Conservation (phyloP, 1,140 invertebrate species). For the Leptinotarsa lineolata region DNA sequence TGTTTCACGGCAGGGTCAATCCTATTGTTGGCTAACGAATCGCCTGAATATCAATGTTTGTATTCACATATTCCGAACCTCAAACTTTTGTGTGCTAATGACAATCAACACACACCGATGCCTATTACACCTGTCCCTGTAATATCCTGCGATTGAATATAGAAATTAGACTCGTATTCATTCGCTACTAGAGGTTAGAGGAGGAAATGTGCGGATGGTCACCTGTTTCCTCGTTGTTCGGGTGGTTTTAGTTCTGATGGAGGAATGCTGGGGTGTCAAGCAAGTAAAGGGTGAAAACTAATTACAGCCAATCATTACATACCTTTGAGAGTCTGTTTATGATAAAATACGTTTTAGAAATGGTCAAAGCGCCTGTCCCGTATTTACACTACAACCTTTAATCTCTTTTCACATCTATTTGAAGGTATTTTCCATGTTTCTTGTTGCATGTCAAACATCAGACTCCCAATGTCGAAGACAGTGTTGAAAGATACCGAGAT, state of each 20-base stretch:
- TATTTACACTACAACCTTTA: too few species aligned
- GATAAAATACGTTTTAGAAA: too few species aligned
- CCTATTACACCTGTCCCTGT: constrained; percentile 19
- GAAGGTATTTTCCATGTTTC: too few species aligned
- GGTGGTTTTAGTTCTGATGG: background rate
- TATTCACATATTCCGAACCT: constrained; percentile 6
- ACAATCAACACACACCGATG: background rate
- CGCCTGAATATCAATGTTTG: constrained; percentile 21
- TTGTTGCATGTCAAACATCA: too few species aligned
- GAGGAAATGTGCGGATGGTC: background rate
- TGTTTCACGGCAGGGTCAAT: background rate
- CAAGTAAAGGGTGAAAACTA: too few species aligned
- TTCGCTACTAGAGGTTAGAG: background rate
- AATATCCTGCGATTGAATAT: constrained; percentile 9
- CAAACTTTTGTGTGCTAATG: constrained; percentile 21
- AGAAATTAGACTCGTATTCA: background rate
- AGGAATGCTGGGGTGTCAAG: background rate
- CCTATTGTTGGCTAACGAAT: constrained; percentile 10
- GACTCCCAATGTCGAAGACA: too few species aligned
- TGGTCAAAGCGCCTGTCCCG: too few species aligned
- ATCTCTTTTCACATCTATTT: too few species aligned
- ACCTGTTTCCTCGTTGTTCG: background rate
- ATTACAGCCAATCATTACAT: too few species aligned
- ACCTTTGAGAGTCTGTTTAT: too few species aligned
- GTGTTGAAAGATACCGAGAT: too few species aligned